Evolutionary conservation across 2,113 vertebrate genomes (phyloP).

Genomic region (Setophaga kirtlandii): DNA sequence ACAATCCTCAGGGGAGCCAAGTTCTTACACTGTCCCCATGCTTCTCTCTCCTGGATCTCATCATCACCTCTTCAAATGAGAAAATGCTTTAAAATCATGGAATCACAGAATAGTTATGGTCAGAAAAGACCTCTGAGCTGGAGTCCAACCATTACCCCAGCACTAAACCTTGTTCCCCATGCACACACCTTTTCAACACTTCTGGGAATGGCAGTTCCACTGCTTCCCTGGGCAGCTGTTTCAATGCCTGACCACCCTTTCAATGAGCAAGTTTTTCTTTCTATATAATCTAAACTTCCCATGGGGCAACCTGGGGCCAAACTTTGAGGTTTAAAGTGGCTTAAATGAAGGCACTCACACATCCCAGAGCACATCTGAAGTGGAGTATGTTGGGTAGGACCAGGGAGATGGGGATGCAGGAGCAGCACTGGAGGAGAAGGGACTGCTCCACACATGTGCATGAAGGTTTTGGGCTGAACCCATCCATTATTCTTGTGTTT

Average conservation of each 20-base stretch:
- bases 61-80: fast-evolving
- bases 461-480: not conserved
- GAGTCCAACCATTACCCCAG: not conserved
- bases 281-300: not conserved
- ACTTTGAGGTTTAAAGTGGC: not conserved
- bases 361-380: fast-evolving
- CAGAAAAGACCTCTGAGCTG: not conserved
- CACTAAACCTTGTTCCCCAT: not conserved
- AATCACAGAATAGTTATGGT: not conserved
- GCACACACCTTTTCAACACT: not conserved
- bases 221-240: not conserved
- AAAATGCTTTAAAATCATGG: not conserved
- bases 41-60: not conserved
- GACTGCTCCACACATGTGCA: not conserved
- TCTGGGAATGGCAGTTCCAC: not conserved
- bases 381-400: not conserved
- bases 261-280: not conserved
- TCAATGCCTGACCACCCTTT: not conserved
- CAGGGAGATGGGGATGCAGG: not conserved
- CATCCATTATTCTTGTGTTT: conserved; percentile 44
- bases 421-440: not conserved
- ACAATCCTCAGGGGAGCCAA: not conserved
- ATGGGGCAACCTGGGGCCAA: not conserved
- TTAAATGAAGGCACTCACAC: not conserved
- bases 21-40: fast-evolving